These are phyloP conservation scores for Choloepus didactylus DNA, from an alignment of 2,797 vertebrate species.

Conservation along the genomic window DNA sequence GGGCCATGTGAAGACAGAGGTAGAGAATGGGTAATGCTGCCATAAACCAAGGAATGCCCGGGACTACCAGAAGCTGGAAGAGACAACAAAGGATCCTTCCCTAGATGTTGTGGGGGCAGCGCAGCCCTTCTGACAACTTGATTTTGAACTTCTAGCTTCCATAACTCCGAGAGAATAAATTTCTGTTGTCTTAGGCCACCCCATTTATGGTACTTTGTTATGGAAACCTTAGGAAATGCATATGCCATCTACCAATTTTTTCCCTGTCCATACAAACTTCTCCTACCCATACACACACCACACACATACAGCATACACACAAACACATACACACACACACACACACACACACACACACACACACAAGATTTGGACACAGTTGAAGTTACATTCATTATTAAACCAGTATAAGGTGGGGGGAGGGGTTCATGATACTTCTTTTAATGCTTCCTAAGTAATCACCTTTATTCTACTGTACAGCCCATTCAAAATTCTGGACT, in stretches of 20 bases:
- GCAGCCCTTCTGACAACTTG: too few species aligned
- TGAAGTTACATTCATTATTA: slow-evolving; percentile 10
- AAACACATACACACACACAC: not conserved
- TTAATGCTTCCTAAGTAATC: not conserved
- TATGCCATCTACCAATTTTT: not conserved
- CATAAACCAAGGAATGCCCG: too few species aligned
- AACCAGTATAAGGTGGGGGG: not conserved
- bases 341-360: not conserved
- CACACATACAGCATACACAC: not conserved
- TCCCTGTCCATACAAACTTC: not conserved
- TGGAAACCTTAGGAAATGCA: too few species aligned
- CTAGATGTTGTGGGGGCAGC: too few species aligned
- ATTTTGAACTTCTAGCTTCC: too few species aligned
- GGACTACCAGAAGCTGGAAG: too few species aligned
- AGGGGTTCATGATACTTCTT: not conserved
- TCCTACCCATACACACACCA: not conserved
- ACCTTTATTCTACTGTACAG: slow-evolving; percentile 46
- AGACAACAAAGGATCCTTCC: too few species aligned
- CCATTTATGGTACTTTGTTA: too few species aligned
- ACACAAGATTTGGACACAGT: not conserved
- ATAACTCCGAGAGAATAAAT: too few species aligned
- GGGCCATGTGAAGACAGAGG: too few species aligned
- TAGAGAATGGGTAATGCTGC: too few species aligned
- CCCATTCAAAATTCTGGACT: slow-evolving; percentile 68
- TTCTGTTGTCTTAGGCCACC: too few species aligned